These are phyloP conservation scores for Stegostoma tigrinum DNA, from an alignment of 2,113 vertebrate species.

Conservation along the genomic window DNA sequence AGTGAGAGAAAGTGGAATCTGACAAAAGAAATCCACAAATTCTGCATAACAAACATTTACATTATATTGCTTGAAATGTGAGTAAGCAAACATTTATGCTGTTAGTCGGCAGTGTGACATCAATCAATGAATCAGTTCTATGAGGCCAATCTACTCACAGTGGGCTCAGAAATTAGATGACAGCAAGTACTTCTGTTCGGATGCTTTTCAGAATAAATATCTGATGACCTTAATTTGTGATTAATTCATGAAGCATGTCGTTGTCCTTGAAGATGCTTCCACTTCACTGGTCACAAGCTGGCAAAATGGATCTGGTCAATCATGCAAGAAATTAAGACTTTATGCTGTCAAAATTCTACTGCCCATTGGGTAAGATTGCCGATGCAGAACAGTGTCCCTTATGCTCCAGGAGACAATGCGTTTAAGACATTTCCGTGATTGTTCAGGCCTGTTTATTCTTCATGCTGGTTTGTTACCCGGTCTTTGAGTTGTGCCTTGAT, in stretches of 20 bases:
- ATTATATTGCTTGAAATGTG: background rate
- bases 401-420: background rate
- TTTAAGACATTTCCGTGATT: slow-evolving; percentile 1
- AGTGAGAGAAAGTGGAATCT: background rate
- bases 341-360: background rate
- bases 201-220: background rate
- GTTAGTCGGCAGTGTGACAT: background rate
- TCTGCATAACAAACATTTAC: background rate
- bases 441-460: background rate
- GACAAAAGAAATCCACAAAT: background rate
- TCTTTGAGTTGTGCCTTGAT: background rate
- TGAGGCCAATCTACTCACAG: background rate
- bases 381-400: background rate
- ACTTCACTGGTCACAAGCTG: background rate
- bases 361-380: background rate
- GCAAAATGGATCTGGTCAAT: slow-evolving; percentile 4
- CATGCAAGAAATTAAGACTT: slow-evolving; percentile 10
- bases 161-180: background rate
- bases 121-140: background rate
- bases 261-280: background rate
- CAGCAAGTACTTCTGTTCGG: background rate
- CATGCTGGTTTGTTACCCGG: background rate
- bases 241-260: background rate
- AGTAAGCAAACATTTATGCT: background rate
- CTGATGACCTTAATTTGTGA: slow-evolving; percentile 26